Evolutionary conservation across 2,888 invertebrate genomes (phyloP), one percentile per base, ranked within the genome.

Genomic region (Amblyjoppa proteus): DNA sequence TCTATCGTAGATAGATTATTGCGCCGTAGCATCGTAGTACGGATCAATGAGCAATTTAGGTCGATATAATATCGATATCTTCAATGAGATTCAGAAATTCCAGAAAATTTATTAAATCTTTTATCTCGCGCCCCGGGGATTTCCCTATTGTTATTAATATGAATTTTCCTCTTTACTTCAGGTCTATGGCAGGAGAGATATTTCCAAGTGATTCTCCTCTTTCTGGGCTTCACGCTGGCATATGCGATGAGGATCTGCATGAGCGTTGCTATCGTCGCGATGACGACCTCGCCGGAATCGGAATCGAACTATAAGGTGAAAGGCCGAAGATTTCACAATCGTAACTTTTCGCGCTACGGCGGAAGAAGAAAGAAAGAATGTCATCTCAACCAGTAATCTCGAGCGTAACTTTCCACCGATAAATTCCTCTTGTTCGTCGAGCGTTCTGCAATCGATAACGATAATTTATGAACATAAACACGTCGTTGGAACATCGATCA

Each of bases 241-340:
- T 96, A 95, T 0, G 92, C 94, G 25, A 91, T 95, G 53, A 94
- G 96, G n/a, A 95, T 95, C 25, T 94, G 95, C 88, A 93, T 95
- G 85, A 95, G 95, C 0, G 93, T 96, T 0, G 95, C 95, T 0
- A 94, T 96, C 9, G 94, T 96, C 0, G 95, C 96, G 2, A 94
- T 96, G 91, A 94, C 94, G 0, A 85, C 89, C 53, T 77, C 81
- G 11, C 87, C 91, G 11, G 85, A 87, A 9, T 89, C 91, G 3
- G 89, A 89, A 81, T 87, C 89, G 0, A 83, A 90, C 11, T 90
- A 91, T 73, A 88, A 91, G 91, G 94, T 94, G 89, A 88, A 56
- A 41, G 11, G 20, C 38, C 38, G 53, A 53, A 41, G 25, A 58
- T 28, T 58, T 58, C 7, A 3, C 34, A 28, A 16, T 58, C 25